These are phyloP conservation scores for Chrosomus eos DNA, from an alignment of 2,797 vertebrate species.

Conservation along the genomic window DNA sequence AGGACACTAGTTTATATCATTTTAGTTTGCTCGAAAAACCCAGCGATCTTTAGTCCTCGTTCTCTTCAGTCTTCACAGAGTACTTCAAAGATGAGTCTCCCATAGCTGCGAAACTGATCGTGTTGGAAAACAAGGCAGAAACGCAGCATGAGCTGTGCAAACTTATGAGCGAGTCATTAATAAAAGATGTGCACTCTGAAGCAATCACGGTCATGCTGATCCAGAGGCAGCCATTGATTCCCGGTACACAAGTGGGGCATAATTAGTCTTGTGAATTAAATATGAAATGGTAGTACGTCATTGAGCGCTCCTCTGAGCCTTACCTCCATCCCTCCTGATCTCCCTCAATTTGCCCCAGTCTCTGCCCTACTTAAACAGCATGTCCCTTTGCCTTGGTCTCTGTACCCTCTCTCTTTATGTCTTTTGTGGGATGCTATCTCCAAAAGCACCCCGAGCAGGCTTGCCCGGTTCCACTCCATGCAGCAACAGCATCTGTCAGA, in stretches of 20 bases:
- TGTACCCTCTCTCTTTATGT: constrained; percentile 51
- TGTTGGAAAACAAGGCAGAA: constrained; percentile 43
- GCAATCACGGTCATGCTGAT: constrained; percentile 65
- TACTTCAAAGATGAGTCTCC: constrained; percentile 29
- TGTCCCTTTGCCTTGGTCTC: constrained; percentile 22
- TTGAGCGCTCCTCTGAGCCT: constrained; percentile 63
- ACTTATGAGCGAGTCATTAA: constrained; percentile 73
- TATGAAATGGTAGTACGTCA: constrained; percentile 76
- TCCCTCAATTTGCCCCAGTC: constrained; percentile 50
- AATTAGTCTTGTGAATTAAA: constrained; percentile 74
- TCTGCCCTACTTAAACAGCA: constrained; percentile 54
- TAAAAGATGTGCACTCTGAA: constrained; percentile 77
- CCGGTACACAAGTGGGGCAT: constrained; percentile 57
- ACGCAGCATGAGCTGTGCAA: constrained; percentile 59
- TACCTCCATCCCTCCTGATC: constrained; percentile 46
- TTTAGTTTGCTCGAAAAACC: not conserved
- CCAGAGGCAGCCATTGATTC: constrained; percentile 62
- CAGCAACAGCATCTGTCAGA: constrained; percentile 57
- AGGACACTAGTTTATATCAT: not conserved
- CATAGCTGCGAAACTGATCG: not conserved
- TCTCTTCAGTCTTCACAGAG: constrained; percentile 7
- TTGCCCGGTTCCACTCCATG: constrained; percentile 44
- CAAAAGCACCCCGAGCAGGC: constrained; percentile 24
- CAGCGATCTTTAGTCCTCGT: not conserved
- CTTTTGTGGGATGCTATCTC: not conserved